Base-by-base conservation (phyloP, 1,140 invertebrate species). In the Drosophila repleta region DNA sequence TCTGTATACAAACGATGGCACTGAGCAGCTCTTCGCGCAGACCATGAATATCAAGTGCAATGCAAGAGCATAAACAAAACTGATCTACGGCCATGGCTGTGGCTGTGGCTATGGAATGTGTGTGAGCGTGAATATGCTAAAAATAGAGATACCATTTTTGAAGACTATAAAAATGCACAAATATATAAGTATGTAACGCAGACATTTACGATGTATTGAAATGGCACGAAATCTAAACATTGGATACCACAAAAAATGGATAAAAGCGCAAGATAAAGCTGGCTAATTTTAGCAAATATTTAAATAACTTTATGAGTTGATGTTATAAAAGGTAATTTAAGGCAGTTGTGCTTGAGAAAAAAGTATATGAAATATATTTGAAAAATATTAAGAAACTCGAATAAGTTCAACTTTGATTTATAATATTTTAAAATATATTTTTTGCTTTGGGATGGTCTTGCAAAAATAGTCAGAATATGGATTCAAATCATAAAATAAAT, bases 11-110 rank as follows among this genome's bases (percentile, higher is more conserved):
- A 65, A 73, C 35, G 17, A 76, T 79, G 79, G 67, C 79, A 72
- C 55, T 84, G 80, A 79, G 29, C 7, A 51, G 45, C 60, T 49
- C 61, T 53, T 21, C 41, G 58, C 51, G 20, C 52, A 45, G 76
- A 37, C 80, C 80, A 76, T 84, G 80, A 84, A 69, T 61, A 76
- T 39, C 67, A 76, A 79, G 80, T 84, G 68, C 80, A 76, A 39
- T 58, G 61, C 63, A 48, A 64, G 49, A 67, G 53, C 72, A 71
- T 71, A 71, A 71, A 71, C 68, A 71, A 72, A 67, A 52, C 53
- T 48, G 51, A 65, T 57, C 62, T 39, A 29, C 18, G 62, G 37
- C 55, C 48, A 67, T 67, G 62, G 52, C 37, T 45, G 41, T 57
- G 21, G 21, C 21, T 24, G 21, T 11, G 32, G 8, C 32, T 57